These are phyloP conservation scores for Phainopepla nitens DNA, from an alignment of 2,113 vertebrate genomes.

Conservation along the genomic window DNA sequence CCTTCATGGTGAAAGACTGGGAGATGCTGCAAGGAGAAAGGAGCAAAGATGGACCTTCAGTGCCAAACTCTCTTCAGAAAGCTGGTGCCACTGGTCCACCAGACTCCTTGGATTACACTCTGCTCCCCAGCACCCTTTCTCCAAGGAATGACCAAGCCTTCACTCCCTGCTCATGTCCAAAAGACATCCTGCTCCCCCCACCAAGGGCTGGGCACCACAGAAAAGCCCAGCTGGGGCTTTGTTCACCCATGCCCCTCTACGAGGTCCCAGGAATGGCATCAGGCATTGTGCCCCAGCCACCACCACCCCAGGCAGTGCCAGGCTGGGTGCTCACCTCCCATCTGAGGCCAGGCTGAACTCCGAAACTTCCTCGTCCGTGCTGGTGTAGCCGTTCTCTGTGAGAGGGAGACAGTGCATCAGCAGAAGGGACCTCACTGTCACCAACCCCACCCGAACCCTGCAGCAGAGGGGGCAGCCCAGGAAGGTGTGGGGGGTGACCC, in stretches of 20 bases:
- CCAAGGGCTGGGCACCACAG: neutral
- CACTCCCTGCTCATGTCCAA: neutral
- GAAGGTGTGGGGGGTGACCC: rapidly evolving
- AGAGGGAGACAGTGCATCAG: neutral
- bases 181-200: neutral
- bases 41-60: neutral
- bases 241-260: neutral
- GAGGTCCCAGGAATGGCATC: neutral
- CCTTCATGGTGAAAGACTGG: conserved; percentile 86
- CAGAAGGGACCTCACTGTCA: neutral
- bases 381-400: conserved; percentile 90
- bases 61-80: neutral
- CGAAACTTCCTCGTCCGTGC: conserved; percentile 91
- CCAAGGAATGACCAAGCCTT: neutral
- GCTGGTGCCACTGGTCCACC: neutral
- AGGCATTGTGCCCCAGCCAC: neutral
- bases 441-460: neutral
- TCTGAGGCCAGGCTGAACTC: conserved; percentile 92
- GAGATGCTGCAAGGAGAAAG: conserved; percentile 72
- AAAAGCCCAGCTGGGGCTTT: neutral
- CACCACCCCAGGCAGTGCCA: neutral
- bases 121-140: neutral
- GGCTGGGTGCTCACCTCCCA: conserved; percentile 78
- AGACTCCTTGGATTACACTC: neutral
- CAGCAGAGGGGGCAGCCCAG: rapidly evolving